A percentile compares a stretch with the other conserved stretches of the same genome.
Conservation (phyloP, 2,113 vertebrate genomes). For the Clarias gariepinus region DNA sequence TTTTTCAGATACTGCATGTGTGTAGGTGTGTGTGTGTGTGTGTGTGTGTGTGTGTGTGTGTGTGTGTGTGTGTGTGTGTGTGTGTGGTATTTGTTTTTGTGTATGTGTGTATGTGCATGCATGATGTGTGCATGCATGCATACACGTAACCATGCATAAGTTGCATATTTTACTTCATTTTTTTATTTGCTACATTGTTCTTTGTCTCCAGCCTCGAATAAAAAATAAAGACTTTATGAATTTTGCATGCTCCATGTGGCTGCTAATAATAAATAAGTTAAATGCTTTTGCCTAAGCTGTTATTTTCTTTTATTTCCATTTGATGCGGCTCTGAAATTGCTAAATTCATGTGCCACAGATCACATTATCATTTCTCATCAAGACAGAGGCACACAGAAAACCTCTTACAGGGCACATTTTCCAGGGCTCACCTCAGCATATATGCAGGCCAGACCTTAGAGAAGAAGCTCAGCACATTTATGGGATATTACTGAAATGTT, state of each 20-base stretch:
- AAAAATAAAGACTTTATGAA: slow-evolving; percentile 68
- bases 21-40: slow-evolving; percentile 17
- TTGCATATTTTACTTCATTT: slow-evolving; percentile 21
- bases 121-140: background rate
- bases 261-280: slow-evolving; percentile 69
- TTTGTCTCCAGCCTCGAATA: slow-evolving; percentile 54
- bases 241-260: slow-evolving; percentile 55
- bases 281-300: slow-evolving; percentile 46
- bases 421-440: slow-evolving; percentile 42
- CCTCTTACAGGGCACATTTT: slow-evolving; percentile 50
- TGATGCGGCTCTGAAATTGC: slow-evolving; percentile 43
- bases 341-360: slow-evolving; percentile 41
- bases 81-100: slow-evolving; percentile 1
- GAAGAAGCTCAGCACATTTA: slow-evolving; percentile 42
- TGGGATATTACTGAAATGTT: slow-evolving; percentile 27
- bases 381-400: slow-evolving; percentile 41
- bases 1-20: slow-evolving; percentile 28
- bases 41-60: slow-evolving; percentile 1
- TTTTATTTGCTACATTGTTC: slow-evolving; percentile 54
- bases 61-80: slow-evolving; percentile 18
- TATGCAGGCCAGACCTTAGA: slow-evolving; percentile 33
- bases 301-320: slow-evolving; percentile 51
- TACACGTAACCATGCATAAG: background rate
- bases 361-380: slow-evolving; percentile 34
- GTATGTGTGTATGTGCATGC: background rate